A percentile compares a stretch with the other conserved stretches of the same genome.
Conservation (phyloP, 2,888 invertebrate species). For the Amorpha juglandis region DNA sequence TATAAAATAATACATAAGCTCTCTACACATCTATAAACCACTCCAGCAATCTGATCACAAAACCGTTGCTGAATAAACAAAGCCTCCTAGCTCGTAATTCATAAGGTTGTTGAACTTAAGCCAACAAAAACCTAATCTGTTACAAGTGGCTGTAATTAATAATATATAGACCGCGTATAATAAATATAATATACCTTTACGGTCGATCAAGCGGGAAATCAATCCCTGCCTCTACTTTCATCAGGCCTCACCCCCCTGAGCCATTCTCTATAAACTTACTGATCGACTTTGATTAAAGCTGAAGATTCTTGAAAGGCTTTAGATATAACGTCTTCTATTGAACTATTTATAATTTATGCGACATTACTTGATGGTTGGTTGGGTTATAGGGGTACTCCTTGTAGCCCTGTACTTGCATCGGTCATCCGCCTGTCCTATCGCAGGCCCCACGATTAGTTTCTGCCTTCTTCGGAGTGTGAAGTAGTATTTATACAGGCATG, state of each 20-base stretch:
- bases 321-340: background rate
- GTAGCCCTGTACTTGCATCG: no score
- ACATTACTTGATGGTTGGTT: no score
- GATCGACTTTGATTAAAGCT: slow-evolving; percentile 13
- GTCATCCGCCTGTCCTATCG: no score
- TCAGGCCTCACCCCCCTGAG: background rate
- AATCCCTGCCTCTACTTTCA: background rate
- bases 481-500: no score
- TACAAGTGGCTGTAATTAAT: slow-evolving; percentile 1
- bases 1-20: no score
- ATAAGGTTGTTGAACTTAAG: background rate
- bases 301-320: background rate
- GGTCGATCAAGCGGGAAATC: slow-evolving; percentile 2
- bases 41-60: no score
- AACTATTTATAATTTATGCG: no score
- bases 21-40: no score
- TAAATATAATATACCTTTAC: slow-evolving; percentile 14
- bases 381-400: no score
- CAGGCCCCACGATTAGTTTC: no score
- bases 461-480: no score
- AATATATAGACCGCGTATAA: background rate
- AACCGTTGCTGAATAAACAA: no score
- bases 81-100: background rate
- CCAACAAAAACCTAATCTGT: background rate
- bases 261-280: slow-evolving; percentile 5